phyloP scores from a whole-genome alignment of 2,888 invertebrate genomes.

The Drosophila neonasuta region DNA sequence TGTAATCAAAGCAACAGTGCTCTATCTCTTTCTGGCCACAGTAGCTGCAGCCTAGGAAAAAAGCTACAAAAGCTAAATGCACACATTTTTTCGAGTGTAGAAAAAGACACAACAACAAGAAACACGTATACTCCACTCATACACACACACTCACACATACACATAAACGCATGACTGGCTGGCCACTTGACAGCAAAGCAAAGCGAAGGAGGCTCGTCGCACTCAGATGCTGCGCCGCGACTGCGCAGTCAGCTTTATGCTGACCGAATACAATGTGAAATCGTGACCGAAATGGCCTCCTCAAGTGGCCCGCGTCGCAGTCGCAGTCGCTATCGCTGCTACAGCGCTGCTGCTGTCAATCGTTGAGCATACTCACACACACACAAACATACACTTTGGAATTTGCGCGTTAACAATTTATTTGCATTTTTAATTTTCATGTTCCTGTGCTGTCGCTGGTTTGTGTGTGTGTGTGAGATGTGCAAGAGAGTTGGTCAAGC shows the following conservation, averaged over 20 bases:
- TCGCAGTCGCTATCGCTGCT: constrained; percentile 1
- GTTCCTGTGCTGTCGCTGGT: constrained; percentile 41
- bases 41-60: not conserved
- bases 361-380: constrained; percentile 24
- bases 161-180: constrained; percentile 11
- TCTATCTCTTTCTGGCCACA: not conserved
- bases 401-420: constrained; percentile 77
- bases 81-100: constrained; percentile 42
- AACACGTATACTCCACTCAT: constrained; percentile 37
- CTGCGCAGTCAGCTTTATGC: constrained; percentile 47
- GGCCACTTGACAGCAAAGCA: constrained; percentile 47
- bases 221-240: constrained; percentile 47
- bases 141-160: constrained; percentile 21
- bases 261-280: constrained; percentile 58
- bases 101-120: constrained; percentile 26
- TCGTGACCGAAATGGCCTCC: constrained; percentile 75
- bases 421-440: constrained; percentile 78
- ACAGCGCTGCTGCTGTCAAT: constrained; percentile 27
- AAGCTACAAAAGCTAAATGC: constrained; percentile 13
- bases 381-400: constrained; percentile 47
- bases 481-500: constrained; percentile 59
- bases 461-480: constrained; percentile 9
- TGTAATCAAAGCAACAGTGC: constrained; percentile 53
- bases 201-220: constrained; percentile 70
- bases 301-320: constrained; percentile 55